Conservation (phyloP, 2,113 vertebrate species). For the Xiphophorus hellerii region DNA sequence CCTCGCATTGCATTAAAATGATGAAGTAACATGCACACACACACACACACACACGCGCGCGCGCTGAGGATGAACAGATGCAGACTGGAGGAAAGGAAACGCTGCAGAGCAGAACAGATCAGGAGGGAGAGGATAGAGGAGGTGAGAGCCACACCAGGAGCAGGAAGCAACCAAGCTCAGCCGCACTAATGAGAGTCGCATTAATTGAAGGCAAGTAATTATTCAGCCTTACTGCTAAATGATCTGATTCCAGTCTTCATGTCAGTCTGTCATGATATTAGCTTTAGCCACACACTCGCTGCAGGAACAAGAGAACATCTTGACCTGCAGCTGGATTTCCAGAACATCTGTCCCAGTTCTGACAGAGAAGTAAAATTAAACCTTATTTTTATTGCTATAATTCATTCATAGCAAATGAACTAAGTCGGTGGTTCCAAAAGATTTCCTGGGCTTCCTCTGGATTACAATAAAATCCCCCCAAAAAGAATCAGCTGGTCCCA, state of each 20-base stretch:
- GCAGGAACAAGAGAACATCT: background rate
- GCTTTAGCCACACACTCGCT: slow-evolving; percentile 6
- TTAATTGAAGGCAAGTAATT: slow-evolving; percentile 57
- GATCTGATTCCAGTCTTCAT: slow-evolving; percentile 33
- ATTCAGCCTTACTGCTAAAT: slow-evolving; percentile 49
- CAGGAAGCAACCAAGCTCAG: slow-evolving; percentile 32
- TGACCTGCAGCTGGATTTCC: background rate
- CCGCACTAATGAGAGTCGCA: slow-evolving; percentile 54
- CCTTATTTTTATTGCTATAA: no score
- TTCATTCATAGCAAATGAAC: no score
- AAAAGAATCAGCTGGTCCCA: no score
- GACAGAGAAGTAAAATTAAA: background rate
- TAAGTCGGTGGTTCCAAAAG: no score
- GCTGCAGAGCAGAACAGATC: slow-evolving; percentile 13
- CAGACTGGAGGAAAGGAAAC: slow-evolving; percentile 11
- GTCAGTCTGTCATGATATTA: slow-evolving; percentile 30
- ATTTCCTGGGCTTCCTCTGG: no score
- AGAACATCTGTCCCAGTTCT: background rate
- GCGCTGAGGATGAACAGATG: slow-evolving; percentile 22
- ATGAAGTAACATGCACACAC: background rate
- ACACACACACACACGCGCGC: background rate
- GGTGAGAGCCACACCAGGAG: slow-evolving; percentile 13
- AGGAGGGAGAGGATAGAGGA: background rate
- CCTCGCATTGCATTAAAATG: slow-evolving; percentile 1
- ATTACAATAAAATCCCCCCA: no score